phyloP scores from a whole-genome alignment of 37 sponge, comb jelly and placozoan genomes.

The Axinella damicornis region DNA sequence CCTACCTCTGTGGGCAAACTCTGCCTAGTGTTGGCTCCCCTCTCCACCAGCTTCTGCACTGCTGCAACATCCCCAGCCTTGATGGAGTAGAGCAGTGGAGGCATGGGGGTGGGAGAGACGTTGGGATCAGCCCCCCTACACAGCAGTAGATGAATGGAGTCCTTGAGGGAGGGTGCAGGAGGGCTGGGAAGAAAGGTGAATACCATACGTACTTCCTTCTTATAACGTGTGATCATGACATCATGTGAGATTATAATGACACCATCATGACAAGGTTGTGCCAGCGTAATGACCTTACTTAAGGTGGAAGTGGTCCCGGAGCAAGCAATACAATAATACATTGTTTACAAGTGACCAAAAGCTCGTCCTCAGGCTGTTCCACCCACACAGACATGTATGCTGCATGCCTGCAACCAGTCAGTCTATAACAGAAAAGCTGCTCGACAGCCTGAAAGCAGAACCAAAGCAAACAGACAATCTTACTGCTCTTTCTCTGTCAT shows the following conservation, averaged over 20 bases:
- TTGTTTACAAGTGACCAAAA: too few species aligned
- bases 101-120: conserved; percentile 48
- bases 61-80: conserved; percentile 49
- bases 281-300: background rate
- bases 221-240: too few species aligned
- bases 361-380: too few species aligned
- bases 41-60: conserved; percentile 23
- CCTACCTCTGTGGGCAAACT: conserved; percentile 20
- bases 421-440: too few species aligned
- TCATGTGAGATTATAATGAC: background rate
- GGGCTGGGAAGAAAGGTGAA: background rate
- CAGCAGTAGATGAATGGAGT: conserved; percentile 39
- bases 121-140: conserved; percentile 80
- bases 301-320: too few species aligned
- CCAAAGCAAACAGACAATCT: too few species aligned
- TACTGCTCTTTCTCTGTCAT: too few species aligned
- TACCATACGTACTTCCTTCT: too few species aligned
- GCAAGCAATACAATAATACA: too few species aligned
- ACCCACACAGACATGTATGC: too few species aligned
- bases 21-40: conserved; percentile 7
- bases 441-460: too few species aligned
- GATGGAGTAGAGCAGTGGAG: conserved; percentile 72
- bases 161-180: background rate
- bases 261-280: background rate
- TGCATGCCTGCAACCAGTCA: too few species aligned